Conservation (phyloP, 1,140 invertebrate genomes). For the Scaptomyza graminum region DNA sequence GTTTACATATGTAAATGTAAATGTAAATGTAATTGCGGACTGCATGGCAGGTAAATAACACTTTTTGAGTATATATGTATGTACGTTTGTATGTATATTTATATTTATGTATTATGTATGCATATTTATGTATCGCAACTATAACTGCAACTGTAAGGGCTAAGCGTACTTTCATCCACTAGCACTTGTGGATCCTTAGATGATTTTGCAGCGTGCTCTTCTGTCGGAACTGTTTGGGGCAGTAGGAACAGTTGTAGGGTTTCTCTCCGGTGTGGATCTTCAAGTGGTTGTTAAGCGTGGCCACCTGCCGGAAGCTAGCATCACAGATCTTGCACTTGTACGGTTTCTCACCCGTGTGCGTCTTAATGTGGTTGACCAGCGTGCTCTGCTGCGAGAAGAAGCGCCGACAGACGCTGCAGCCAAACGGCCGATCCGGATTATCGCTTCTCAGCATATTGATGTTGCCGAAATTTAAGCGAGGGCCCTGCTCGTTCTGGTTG, state of each 20-base stretch:
- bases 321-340: slow-evolving; percentile 82
- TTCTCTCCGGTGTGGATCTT: slow-evolving; percentile 83
- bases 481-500: slow-evolving; percentile 37
- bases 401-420: slow-evolving; percentile 77
- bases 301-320: slow-evolving; percentile 76
- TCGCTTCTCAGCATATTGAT: slow-evolving; percentile 69
- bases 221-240: slow-evolving; percentile 78
- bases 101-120: slow-evolving; percentile 19
- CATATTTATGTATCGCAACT: background rate
- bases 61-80: slow-evolving; percentile 43
- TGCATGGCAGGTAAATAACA: slow-evolving; percentile 77
- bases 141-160: slow-evolving; percentile 11
- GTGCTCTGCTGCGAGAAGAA: slow-evolving; percentile 80
- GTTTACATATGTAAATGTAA: too few relatives aligned
- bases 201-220: slow-evolving; percentile 79
- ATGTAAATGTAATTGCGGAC: slow-evolving; percentile 68
- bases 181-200: slow-evolving; percentile 75
- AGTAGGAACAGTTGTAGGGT: slow-evolving; percentile 80
- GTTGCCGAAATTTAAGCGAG: slow-evolving; percentile 52
- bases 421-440: slow-evolving; percentile 78
- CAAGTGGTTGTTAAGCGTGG: slow-evolving; percentile 79
- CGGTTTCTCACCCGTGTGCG: slow-evolving; percentile 79
- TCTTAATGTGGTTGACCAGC: slow-evolving; percentile 79
- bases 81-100: slow-evolving; percentile 42
- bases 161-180: slow-evolving; percentile 6